Evolutionary conservation across 2,797 vertebrate species (phyloP).

Genomic region (Enteromius paludinosus): DNA sequence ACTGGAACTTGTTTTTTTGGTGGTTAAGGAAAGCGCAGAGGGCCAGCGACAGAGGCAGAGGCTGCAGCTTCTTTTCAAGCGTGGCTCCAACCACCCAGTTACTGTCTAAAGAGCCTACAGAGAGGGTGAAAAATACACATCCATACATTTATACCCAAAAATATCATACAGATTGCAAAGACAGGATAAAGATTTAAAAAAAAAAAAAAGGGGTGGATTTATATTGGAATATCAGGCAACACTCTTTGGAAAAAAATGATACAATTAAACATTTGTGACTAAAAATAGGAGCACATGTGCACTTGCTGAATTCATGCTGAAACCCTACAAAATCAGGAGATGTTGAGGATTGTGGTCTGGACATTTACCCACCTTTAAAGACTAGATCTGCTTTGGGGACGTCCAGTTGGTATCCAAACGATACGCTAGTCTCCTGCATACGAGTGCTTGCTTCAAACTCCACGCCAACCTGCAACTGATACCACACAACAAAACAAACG

Average conservation of each 20-base stretch:
- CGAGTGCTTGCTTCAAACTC: constrained; percentile 87
- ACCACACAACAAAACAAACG: background rate
- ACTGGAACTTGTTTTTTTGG: constrained; percentile 91
- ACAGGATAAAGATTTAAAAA: background rate
- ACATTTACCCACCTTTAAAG: constrained; percentile 83
- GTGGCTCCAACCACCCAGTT: constrained; percentile 91
- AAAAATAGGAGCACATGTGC: background rate
- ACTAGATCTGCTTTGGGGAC: constrained; percentile 88
- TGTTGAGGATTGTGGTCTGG: background rate
- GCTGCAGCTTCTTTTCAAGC: constrained; percentile 90
- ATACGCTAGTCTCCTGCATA: constrained; percentile 88
- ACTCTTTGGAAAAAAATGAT: background rate
- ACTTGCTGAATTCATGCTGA: background rate
- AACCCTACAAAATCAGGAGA: background rate
- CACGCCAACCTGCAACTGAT: constrained; percentile 87
- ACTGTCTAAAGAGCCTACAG: constrained; percentile 87
- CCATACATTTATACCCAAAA: background rate
- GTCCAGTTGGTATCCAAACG: constrained; percentile 90
- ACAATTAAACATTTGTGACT: background rate
- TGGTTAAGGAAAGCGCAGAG: constrained; percentile 92
- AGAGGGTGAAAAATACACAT: background rate
- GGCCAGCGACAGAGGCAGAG: constrained; percentile 87
- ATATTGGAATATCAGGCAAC: background rate
- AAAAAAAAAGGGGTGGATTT: background rate
- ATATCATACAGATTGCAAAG: background rate